Base-by-base conservation (phyloP, 2,113 vertebrate genomes). In the Pseudopipra pipra region DNA sequence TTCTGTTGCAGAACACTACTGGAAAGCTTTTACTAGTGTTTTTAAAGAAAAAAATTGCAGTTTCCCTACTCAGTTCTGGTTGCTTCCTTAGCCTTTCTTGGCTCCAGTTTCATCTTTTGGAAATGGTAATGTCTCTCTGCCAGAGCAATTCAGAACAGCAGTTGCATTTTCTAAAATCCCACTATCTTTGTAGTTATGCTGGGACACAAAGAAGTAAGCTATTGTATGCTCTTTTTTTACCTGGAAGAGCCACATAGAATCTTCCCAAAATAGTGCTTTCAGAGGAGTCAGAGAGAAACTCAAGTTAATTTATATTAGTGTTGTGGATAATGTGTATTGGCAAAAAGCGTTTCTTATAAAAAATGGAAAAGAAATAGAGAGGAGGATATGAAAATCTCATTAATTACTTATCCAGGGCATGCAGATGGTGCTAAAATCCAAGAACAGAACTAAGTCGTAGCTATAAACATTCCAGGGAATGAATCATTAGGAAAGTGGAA, bases 331-430 rank as follows among this genome's bases (percentile, higher is more conserved):
- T 27, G 30, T 78, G 23, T 81, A 49, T 13, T 35, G 65, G 16
- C 55, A 85, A 85, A 95, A 93, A 68, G 5, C 52, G 65, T 78
- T 95, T 35, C 39, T 47, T 52, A 63, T 82, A 7, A 91, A 93
- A 94, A 87, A 54, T 82, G 44, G 51, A 85, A 81, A 91, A 93
- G 56, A 35, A 78, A 43, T 75, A 78, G 56, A 76, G 52, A 81
- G n/a, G 21, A 94, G 44, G 52, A 43, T 92, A 87, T 74, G 52
- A 87, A 87, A 81, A 91, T 72, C 44, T 66, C 68, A 74, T 95
- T 97, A 96, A 94, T 97, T 96, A 93, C 67, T 90, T 95, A 94
- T 89, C 63, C 94, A 75, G 83, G 81, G 43, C 70, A 75, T 79
- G 85, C 73, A 88, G 94, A 47, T 55, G 28, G 35, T 83, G 89